Evolutionary conservation across 2,888 invertebrate genomes (phyloP), one percentile per base, ranked within the genome.

Genomic region (Chrysolina oricalcia): DNA sequence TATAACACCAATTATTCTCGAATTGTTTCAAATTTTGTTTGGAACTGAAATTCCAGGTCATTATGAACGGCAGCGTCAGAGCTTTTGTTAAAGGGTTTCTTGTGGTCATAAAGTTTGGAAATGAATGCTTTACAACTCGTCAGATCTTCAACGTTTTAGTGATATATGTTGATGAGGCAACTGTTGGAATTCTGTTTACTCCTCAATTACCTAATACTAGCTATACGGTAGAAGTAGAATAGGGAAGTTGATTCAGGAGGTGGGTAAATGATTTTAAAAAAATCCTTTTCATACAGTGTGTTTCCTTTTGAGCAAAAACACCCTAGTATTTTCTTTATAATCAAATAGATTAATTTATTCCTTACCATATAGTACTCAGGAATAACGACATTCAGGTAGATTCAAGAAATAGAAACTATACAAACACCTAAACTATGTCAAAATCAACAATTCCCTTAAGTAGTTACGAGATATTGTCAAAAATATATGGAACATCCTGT

Each of bases 31-130:
- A 35, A 59, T 59, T 59, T 35, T 59, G 59, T 59, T 59, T 59
- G 59, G 35, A 59, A 35, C 35, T 35, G n/a, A 59, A 59, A 59
- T 59, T 59, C 59, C 59, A 59, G 59, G 23, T 59, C 59, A 59
- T 59, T 59, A 59, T 59, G 59, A 59, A 59, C 59, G 59, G 59
- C 59, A 59, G 59, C 59, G 59, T 59, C 59, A 59, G 35, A 35
- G 59, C 59, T 59, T 59, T 59, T 59, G 59, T 59, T 59, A 17
- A 59, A 27, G 27, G 59, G n/a, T 35, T 35, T 59, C 8, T 11
- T 35, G 27, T 23, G 59, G 27, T 10, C 59, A 59, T 59, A 59
- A 59, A 59, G 10, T 35, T 59, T 35, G 35, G 23, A 59, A n/a
- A 59, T 35, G 59, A 59, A 59, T 59, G 4, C 59, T 59, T 59